A percentile compares a stretch with the other conserved stretches of the same genome.
phyloP scores from a whole-genome alignment of 2,797 vertebrate genomes.

The Petrocephalus schoutedeni region DNA sequence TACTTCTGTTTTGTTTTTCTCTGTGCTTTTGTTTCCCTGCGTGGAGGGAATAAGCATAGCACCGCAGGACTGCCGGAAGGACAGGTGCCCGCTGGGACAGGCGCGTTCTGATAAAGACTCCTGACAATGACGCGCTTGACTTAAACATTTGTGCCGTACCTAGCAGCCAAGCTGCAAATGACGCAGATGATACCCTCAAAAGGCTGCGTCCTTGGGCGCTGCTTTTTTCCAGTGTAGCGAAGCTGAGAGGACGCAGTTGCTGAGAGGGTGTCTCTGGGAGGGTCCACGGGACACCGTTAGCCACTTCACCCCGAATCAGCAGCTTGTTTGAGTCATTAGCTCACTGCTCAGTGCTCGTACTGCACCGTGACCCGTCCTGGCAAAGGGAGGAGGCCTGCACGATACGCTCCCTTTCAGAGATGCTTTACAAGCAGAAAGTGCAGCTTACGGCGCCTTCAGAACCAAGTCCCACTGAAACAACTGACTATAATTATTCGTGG shows the following conservation, averaged over 20 bases:
- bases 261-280: slow-evolving; percentile 47
- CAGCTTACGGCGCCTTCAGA: neutral
- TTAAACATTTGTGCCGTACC: slow-evolving; percentile 50
- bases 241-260: slow-evolving; percentile 44
- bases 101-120: slow-evolving; percentile 10
- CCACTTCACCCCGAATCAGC: slow-evolving; percentile 54
- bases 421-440: slow-evolving; percentile 14
- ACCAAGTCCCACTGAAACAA: neutral
- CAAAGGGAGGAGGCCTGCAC: slow-evolving; percentile 29
- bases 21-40: neutral
- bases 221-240: slow-evolving; percentile 47
- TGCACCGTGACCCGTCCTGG: slow-evolving; percentile 35
- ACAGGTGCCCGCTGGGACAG: neutral
- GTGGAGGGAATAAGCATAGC: neutral
- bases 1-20: neutral
- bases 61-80: neutral
- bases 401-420: slow-evolving; percentile 31
- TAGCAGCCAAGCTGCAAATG: slow-evolving; percentile 50
- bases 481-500: neutral
- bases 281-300: slow-evolving; percentile 42
- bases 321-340: slow-evolving; percentile 51
- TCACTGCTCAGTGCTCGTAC: slow-evolving; percentile 35
- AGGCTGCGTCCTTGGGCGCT: slow-evolving; percentile 34
- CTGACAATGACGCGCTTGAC: slow-evolving; percentile 25
- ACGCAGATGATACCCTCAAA: slow-evolving; percentile 29